phyloP scores from a whole-genome alignment of 2,888 invertebrate genomes.

The Agrilus mali region DNA sequence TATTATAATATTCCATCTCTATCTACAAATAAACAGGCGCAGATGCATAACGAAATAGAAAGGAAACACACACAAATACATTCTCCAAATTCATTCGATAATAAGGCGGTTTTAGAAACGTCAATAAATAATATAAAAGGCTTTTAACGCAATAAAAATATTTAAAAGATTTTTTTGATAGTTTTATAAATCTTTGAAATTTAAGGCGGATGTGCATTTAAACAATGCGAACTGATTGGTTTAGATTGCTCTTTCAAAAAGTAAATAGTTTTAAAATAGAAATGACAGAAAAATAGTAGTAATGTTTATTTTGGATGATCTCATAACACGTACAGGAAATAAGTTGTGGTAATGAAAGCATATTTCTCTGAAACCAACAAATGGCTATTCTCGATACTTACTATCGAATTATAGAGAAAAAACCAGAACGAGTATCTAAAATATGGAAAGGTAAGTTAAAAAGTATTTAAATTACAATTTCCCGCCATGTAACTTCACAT shows the following conservation, averaged over 20 bases:
- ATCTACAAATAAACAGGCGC: too few relatives aligned
- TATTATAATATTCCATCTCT: too few relatives aligned
- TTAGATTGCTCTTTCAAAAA: not conserved
- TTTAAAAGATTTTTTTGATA: too few relatives aligned
- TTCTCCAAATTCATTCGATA: too few relatives aligned
- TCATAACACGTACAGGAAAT: constrained; percentile 7
- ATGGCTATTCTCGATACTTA: constrained; percentile 15
- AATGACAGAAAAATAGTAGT: constrained; percentile 18
- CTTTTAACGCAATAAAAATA: too few relatives aligned
- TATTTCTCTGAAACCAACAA: not conserved
- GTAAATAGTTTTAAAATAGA: constrained; percentile 11
- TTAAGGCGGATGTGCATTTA: not conserved
- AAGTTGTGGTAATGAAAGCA: not conserved
- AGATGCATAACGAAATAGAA: too few relatives aligned
- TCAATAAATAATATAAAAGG: not conserved
- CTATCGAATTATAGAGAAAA: constrained; percentile 19
- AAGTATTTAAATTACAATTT: not conserved
- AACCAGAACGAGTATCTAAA: constrained; percentile 16
- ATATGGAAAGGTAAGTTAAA: constrained; percentile 22
- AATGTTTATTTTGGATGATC: constrained; percentile 23
- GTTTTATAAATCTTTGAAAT: not conserved
- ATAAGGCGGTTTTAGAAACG: not conserved
- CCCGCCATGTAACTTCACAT: not conserved
- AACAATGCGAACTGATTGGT: constrained; percentile 2
- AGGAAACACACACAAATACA: too few relatives aligned